phyloP scores from a whole-genome alignment of 2,797 vertebrate species.

The Gouania willdenowi region DNA sequence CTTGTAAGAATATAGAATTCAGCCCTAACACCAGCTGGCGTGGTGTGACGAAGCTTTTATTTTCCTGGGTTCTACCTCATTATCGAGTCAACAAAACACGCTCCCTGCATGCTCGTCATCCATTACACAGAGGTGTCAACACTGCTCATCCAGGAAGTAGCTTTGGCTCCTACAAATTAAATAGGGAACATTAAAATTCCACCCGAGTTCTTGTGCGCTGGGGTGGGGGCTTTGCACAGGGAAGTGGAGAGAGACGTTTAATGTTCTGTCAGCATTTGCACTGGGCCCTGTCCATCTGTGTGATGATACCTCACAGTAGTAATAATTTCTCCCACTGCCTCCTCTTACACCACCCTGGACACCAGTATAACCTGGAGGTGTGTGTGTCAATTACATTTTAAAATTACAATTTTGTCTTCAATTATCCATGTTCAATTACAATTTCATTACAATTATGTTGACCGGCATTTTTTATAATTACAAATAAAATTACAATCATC shows the following conservation, averaged over 20 bases:
- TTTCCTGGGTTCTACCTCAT: constrained; percentile 21
- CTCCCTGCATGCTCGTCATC: constrained; percentile 47
- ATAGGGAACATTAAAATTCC: constrained; percentile 72
- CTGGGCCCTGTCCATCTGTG: constrained; percentile 59
- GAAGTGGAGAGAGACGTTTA: constrained; percentile 46
- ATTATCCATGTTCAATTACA: too few species aligned
- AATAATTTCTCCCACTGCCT: constrained; percentile 23
- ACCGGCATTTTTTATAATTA: too few species aligned
- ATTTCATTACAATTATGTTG: too few species aligned
- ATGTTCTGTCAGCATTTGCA: constrained; percentile 70
- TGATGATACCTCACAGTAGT: constrained; percentile 51
- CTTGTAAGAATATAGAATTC: background rate
- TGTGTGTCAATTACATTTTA: too few species aligned
- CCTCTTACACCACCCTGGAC: constrained; percentile 27
- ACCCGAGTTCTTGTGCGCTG: constrained; percentile 42
- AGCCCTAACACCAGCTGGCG: background rate
- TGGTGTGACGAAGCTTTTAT: constrained; percentile 19
- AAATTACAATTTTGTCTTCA: too few species aligned
- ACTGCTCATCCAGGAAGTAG: constrained; percentile 64
- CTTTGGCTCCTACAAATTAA: constrained; percentile 62
- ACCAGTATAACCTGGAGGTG: constrained; percentile 21
- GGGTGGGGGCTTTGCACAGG: constrained; percentile 27
- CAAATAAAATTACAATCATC: too few species aligned
- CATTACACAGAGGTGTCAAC: constrained; percentile 60
- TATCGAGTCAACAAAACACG: constrained; percentile 47